Evolutionary conservation across 1,140 invertebrate genomes (phyloP), one percentile per base, ranked within the genome.

Genomic region (Dinoponera quadriceps): DNA sequence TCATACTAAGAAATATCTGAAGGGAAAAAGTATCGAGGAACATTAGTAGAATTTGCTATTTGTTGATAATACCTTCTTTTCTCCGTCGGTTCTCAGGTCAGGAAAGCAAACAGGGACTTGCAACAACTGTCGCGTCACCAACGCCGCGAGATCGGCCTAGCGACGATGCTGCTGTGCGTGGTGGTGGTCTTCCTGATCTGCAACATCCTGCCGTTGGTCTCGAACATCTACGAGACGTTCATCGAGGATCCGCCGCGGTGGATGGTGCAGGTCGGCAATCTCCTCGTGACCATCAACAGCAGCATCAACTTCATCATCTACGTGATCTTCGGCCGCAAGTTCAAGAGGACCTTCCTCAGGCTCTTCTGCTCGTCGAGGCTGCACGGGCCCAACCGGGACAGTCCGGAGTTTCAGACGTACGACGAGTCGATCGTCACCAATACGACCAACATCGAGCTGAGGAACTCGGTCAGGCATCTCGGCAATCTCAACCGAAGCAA

Each of bases 231-330:
- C 80, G 98, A 98, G 92, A 96, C 96, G 22, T 97, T 97, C 90
- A 96, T 97, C 60, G 73, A 83, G n/a, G 90, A 90, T 49, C 93
- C 93, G 2, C 93, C 93, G 2, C 65, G 75, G 1, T 94, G 92
- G 93, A 94, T 99, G 62, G 97, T 99, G 9, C 98, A 97, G 89
- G 95, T 96, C 9, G 97, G 97, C 85, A 99, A 99, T 93, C 95
- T 99, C n/a, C 95, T 99, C 38, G 98, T 99, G 14, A 99, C 98
- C 33, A 97, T 99, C 88, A 99, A 99, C 94, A 99, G 98, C 88
- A 98, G 98, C 87, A 97, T 99, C 49, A 99, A 99, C 93, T 99
- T 99, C 92, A 96, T 99, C 69, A 98, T 99, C 83, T 99, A 99
- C 94, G 98, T 99, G 81, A 98, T 99, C 51, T 99, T 99, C 92